phyloP scores from a whole-genome alignment of 2,113 vertebrate species.

The Naja naja region DNA sequence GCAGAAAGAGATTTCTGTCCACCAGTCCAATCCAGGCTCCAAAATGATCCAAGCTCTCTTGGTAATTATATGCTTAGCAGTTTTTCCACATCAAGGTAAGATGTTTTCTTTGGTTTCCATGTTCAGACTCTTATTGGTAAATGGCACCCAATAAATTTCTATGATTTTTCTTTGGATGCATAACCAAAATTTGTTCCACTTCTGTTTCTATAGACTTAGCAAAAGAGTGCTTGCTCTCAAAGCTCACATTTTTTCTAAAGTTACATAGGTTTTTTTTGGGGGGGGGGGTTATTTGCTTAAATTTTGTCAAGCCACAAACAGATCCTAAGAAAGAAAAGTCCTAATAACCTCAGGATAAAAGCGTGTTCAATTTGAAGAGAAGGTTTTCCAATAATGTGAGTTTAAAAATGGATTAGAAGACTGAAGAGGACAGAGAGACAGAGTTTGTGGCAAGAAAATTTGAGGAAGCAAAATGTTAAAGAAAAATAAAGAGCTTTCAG shows the following conservation, averaged over 20 bases:
- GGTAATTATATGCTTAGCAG: background rate
- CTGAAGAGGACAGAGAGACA: too few relatives aligned
- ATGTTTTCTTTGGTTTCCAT: background rate
- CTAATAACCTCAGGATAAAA: too few relatives aligned
- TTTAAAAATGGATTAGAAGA: background rate
- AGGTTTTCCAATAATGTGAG: background rate
- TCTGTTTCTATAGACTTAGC: background rate
- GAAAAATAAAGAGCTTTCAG: background rate
- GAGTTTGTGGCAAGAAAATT: background rate
- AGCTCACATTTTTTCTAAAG: too few relatives aligned
- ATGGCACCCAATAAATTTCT: background rate
- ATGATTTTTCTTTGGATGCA: slow-evolving; percentile 24
- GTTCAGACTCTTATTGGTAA: accelerated
- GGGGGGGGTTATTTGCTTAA: too few relatives aligned
- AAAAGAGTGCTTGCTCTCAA: too few relatives aligned
- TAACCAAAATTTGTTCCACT: background rate
- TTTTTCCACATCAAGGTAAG: slow-evolving; percentile 52
- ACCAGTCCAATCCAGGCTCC: too few relatives aligned
- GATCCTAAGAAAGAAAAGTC: too few relatives aligned
- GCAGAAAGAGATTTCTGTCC: too few relatives aligned
- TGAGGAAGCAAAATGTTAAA: background rate
- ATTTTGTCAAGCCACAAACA: too few relatives aligned
- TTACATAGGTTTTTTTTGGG: too few relatives aligned
- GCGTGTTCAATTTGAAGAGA: background rate
- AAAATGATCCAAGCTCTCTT: too few relatives aligned